Conservation (phyloP, 2,888 invertebrate genomes). For the Lithodes maja region DNA sequence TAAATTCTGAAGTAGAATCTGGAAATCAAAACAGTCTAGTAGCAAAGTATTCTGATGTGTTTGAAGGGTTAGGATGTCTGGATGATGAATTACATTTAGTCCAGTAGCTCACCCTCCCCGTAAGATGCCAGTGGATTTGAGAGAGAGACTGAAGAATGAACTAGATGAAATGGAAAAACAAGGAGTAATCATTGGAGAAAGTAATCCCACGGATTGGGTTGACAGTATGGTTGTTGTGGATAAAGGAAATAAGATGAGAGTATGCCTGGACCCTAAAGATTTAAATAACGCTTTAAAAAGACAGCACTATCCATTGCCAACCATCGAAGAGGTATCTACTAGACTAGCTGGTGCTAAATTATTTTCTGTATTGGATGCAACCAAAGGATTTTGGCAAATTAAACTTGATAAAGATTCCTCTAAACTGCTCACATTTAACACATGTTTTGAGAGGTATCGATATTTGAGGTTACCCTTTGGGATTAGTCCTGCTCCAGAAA, state of each 20-base stretch:
- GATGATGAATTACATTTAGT: background rate
- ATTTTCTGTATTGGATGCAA: slow-evolving; percentile 17
- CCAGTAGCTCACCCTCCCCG: background rate
- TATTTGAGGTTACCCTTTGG: slow-evolving; percentile 25
- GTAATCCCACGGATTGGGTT: background rate
- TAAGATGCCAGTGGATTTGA: background rate
- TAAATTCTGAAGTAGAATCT: too few species aligned
- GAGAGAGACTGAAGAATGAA: background rate
- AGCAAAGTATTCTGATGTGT: slow-evolving; percentile 10
- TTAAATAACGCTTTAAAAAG: background rate
- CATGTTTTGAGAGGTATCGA: slow-evolving; percentile 27
- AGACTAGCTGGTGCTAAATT: slow-evolving; percentile 18
- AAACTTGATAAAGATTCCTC: slow-evolving; percentile 25
- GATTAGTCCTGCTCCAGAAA: slow-evolving; percentile 27
- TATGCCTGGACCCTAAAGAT: background rate
- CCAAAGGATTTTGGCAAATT: slow-evolving; percentile 24
- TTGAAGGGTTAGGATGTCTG: slow-evolving; percentile 12
- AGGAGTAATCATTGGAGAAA: background rate
- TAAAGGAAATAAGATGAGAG: background rate
- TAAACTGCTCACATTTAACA: slow-evolving; percentile 30
- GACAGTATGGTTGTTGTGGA: background rate
- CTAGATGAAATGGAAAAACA: background rate
- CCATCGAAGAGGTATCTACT: slow-evolving; percentile 18
- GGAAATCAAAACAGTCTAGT: too few species aligned
- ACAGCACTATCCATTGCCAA: slow-evolving; percentile 11